These are phyloP conservation scores for Styela plicata DNA, from an alignment of 23 tunicate species.

Conservation along the genomic window DNA sequence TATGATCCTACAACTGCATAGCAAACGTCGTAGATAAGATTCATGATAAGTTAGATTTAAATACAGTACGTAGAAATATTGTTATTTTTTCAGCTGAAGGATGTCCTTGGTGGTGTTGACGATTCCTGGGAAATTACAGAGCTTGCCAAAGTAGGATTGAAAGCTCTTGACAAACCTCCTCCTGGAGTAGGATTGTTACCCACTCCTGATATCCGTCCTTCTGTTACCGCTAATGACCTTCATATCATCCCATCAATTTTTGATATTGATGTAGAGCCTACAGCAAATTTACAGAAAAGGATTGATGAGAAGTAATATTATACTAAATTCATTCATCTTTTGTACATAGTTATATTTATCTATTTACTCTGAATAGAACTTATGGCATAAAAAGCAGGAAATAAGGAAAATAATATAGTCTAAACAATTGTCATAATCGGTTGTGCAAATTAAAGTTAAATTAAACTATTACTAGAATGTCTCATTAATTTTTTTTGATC, in stretches of 20 bases:
- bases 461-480: too few species aligned
- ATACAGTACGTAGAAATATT: too few species aligned
- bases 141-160: constrained; percentile 67
- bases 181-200: constrained; percentile 83
- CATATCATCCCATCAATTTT: constrained; percentile 52
- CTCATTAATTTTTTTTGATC: too few species aligned
- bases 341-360: too few species aligned
- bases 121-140: constrained; percentile 77
- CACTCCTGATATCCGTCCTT: constrained; percentile 43
- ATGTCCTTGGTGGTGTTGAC: constrained; percentile 42
- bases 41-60: too few species aligned
- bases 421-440: too few species aligned
- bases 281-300: constrained; percentile 56
- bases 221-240: not conserved
- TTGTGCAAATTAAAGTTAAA: too few species aligned
- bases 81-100: constrained; percentile 64
- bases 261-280: constrained; percentile 60
- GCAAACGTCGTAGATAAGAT: too few species aligned
- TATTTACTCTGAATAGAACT: too few species aligned
- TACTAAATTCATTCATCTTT: not conserved
- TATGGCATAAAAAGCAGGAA: too few species aligned
- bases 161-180: constrained; percentile 77
- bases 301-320: constrained; percentile 63
- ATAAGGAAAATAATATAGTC: too few species aligned
- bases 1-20: too few species aligned